phyloP scores from a whole-genome alignment of 1,140 invertebrate species.

The Fopius arisanus region DNA sequence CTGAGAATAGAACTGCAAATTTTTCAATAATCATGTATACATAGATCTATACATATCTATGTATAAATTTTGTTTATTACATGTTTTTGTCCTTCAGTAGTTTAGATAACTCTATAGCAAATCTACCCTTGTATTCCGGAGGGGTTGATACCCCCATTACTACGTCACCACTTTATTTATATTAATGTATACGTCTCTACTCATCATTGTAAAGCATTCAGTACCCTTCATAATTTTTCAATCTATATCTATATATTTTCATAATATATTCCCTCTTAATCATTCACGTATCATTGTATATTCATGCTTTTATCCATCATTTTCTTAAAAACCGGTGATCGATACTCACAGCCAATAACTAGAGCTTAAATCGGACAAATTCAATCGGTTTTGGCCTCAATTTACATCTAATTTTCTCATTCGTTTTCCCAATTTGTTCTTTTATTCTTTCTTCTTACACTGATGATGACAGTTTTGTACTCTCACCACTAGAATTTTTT shows the following conservation, averaged over 20 bases:
- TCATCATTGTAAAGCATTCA: neutral
- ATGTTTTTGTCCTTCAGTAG: slow-evolving; percentile 34
- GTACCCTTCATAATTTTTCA: slow-evolving; percentile 6
- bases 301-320: neutral
- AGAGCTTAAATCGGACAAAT: neutral
- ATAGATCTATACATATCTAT: neutral
- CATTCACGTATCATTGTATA: slow-evolving; percentile 10
- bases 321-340: neutral
- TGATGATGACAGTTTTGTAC: slow-evolving; percentile 1
- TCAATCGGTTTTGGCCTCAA: neutral
- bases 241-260: neutral
- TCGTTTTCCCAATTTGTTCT: neutral
- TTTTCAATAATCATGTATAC: neutral
- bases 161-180: slow-evolving; percentile 31
- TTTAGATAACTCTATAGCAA: slow-evolving; percentile 54
- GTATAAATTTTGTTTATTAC: slow-evolving; percentile 32
- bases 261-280: neutral
- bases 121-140: slow-evolving; percentile 63
- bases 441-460: slow-evolving; percentile 10
- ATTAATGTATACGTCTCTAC: slow-evolving; percentile 25
- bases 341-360: slow-evolving; percentile 20
- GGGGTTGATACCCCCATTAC: slow-evolving; percentile 40
- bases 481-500: slow-evolving; percentile 29
- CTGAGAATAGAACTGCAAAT: neutral
- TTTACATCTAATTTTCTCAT: neutral